Conservation (phyloP, 2,888 invertebrate species). For the Cremastobaeus sp. region DNA sequence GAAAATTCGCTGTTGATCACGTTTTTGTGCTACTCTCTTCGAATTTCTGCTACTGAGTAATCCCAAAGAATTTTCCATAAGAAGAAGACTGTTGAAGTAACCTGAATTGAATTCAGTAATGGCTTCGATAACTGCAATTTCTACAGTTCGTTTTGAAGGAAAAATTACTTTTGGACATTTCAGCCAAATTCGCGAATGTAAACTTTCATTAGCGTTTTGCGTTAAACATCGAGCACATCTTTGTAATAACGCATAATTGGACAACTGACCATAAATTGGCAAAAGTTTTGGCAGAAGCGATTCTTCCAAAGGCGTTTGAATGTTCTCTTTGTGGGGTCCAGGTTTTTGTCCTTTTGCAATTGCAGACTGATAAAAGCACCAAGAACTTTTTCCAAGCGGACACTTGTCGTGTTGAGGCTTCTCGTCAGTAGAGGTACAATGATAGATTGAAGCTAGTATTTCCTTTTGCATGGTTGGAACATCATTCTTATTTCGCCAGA, state of each 20-base stretch:
- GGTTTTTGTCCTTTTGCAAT: conserved; percentile 8
- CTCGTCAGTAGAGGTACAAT: conserved; percentile 20
- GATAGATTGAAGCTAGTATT: conserved; percentile 20
- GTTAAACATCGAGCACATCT: conserved; percentile 1
- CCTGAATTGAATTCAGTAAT: neutral
- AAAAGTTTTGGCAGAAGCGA: neutral
- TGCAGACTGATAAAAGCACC: conserved; percentile 33
- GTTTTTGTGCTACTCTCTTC: neutral
- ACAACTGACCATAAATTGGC: neutral
- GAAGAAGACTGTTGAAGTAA: neutral
- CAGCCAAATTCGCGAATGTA: conserved; percentile 8
- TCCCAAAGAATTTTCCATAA: neutral
- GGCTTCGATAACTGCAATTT: conserved; percentile 5
- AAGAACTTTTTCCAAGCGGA: conserved; percentile 11
- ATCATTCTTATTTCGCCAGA: conserved; percentile 31
- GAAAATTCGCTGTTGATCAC: neutral
- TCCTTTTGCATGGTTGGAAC: conserved; percentile 19
- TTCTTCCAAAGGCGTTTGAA: neutral
- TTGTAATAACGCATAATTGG: neutral
- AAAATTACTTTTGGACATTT: conserved; percentile 2
- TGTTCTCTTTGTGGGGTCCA: conserved; percentile 13
- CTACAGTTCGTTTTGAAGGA: neutral
- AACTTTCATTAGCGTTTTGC: conserved; percentile 8
- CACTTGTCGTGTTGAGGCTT: conserved; percentile 9
- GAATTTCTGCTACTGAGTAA: neutral